Base-by-base conservation (phyloP, 1,140 invertebrate species). In the Ips typographus region DNA sequence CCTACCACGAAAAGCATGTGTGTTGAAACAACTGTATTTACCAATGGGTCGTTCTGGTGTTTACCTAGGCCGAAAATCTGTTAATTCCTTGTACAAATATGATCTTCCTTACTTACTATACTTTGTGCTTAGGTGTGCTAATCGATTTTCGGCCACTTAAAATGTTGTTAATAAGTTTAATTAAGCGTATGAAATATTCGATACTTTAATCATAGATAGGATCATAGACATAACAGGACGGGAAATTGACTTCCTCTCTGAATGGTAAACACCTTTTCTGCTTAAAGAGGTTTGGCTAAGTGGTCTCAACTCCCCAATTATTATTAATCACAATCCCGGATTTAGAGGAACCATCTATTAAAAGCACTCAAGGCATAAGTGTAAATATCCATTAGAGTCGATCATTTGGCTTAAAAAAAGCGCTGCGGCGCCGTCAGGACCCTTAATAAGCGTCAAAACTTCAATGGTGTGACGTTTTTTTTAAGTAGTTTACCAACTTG, bases 361-460 rank as follows among this genome's bases (percentile, higher is more conserved):
- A 22, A 22, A 60, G 61, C 61, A 63, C 61, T 63, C 52, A 63
- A 49, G 51, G 1, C 22, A 37, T n/a, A 63, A 52, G 43, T n/a
- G 61, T 63, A 63, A 63, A 63, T 63, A 63, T 63, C 61, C 61
- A 63, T 63, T 63, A 63, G 61, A 63, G 44, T 40, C 61, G 61
- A 63, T 63, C 44, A 63, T 63, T 63, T 40, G 40, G 40, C 61
- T 49, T 63, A 63, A 61, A 59, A 56, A 40, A 44, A 22, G 22
- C 22, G 22, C 59, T 44, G 22, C 43, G 39, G 47, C 61, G 61
- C 44, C 61, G 61, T 63, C 61, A 63, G 22, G 36, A 63, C 44
- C 49, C 61, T 51, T 63, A 63, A 63, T 52, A 51, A 49, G 61
- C 61, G 47, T 63, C 61, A 63, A 51, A 44, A 40, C 8, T 38